These are phyloP conservation scores for Tenualosa thibaudeaui DNA, from an alignment of 2,797 vertebrate genomes.

Conservation along the genomic window DNA sequence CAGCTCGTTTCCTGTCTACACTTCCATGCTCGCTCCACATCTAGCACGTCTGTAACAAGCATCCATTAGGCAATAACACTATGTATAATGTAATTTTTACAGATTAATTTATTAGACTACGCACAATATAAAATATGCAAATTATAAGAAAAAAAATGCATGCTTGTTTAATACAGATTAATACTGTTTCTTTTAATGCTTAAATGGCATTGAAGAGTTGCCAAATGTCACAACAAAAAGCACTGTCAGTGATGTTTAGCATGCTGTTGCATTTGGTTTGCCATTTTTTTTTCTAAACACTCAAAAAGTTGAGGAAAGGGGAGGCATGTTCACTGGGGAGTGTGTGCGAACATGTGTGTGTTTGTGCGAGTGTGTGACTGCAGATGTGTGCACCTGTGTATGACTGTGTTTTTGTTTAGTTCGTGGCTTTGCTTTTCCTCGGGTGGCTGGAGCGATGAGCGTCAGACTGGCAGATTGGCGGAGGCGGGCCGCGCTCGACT, in stretches of 20 bases:
- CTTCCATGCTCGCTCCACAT: neutral
- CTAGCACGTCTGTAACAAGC: conserved; percentile 50
- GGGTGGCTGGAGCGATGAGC: conserved; percentile 61
- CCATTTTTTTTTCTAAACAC: neutral
- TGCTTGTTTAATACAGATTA: neutral
- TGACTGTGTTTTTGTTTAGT: conserved; percentile 35
- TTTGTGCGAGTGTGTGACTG: neutral
- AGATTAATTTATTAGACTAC: neutral
- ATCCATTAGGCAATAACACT: conserved; percentile 32
- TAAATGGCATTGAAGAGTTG: neutral
- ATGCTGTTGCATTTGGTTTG: neutral
- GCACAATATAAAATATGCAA: neutral
- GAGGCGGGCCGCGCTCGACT: conserved; percentile 63
- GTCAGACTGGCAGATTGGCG: conserved; percentile 64
- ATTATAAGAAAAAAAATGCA: neutral
- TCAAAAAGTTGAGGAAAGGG: neutral
- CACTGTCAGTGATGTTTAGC: neutral
- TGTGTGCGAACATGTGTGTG: neutral
- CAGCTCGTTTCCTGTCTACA: conserved; percentile 46
- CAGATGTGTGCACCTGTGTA: neutral
- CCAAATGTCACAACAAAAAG: neutral
- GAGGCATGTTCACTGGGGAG: neutral
- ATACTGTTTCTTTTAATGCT: neutral
- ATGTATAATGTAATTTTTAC: neutral
- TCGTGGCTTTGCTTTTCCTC: conserved; percentile 61